Evolutionary conservation across 2,113 vertebrate genomes (phyloP).

Genomic region (Motacilla alba): DNA sequence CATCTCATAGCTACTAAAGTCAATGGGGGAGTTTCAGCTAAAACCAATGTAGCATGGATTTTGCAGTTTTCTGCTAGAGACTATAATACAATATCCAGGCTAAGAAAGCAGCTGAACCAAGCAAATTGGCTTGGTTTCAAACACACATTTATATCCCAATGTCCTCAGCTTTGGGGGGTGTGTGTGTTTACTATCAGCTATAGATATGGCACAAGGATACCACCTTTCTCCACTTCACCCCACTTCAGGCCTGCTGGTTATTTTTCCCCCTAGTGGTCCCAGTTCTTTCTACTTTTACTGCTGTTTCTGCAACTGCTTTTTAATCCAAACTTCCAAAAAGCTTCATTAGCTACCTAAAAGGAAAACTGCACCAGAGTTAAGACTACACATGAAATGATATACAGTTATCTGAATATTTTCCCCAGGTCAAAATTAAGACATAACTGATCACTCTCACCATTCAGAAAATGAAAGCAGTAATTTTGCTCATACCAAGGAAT

Average conservation of each 20-base stretch:
- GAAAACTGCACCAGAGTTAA: background rate
- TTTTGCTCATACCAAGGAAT: slow-evolving; percentile 88
- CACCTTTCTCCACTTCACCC: background rate
- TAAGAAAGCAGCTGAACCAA: background rate
- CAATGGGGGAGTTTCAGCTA: background rate
- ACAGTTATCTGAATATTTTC: background rate
- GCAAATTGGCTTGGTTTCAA: background rate
- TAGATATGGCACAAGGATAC: background rate
- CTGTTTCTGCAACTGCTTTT: background rate
- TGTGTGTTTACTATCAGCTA: background rate
- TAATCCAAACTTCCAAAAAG: background rate
- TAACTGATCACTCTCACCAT: background rate
- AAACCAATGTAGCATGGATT: background rate
- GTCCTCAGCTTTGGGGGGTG: background rate
- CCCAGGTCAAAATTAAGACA: background rate
- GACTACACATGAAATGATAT: background rate
- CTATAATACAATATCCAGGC: background rate
- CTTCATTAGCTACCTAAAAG: background rate
- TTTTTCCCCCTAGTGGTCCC: background rate
- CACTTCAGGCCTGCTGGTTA: background rate
- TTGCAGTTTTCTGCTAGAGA: background rate
- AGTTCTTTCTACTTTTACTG: background rate
- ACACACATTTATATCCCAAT: background rate
- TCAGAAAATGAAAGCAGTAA: slow-evolving; percentile 36
- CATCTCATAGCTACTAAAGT: background rate